These are phyloP conservation scores for Cepphus grylle DNA, from an alignment of 2,113 vertebrate genomes.

Conservation along the genomic window DNA sequence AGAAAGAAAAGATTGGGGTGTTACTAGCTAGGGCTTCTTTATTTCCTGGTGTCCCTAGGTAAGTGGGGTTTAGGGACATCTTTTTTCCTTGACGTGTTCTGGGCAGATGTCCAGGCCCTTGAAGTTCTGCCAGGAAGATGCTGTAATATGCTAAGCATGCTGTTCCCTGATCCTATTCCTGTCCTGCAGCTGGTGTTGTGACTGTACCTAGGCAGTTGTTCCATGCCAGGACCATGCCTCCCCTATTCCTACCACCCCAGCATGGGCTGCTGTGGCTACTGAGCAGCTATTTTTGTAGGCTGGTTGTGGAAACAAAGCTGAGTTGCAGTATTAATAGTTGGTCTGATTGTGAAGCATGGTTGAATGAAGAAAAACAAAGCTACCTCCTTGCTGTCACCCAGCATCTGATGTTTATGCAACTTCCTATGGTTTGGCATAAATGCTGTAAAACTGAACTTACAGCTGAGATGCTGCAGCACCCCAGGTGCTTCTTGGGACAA, in stretches of 20 bases:
- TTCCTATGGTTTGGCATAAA: not conserved
- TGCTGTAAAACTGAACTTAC: not conserved
- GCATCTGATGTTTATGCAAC: not conserved
- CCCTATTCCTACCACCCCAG: not conserved
- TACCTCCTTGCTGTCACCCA: not conserved
- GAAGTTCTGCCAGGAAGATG: conserved; percentile 19
- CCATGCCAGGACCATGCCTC: not conserved
- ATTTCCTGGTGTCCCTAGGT: not conserved
- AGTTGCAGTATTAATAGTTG: not conserved
- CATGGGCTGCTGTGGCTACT: not conserved
- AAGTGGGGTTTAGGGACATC: not conserved
- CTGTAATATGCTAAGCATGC: not conserved
- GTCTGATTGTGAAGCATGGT: not conserved
- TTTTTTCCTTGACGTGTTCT: not conserved
- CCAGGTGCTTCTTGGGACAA: not conserved
- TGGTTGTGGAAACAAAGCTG: not conserved
- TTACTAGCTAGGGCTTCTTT: not conserved
- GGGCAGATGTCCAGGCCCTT: not conserved
- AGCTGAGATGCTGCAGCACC: not conserved
- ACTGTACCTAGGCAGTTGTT: not conserved
- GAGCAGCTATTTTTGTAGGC: not conserved
- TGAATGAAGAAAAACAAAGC: not conserved
- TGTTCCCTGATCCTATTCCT: conserved; percentile 4
- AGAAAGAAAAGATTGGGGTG: not conserved
- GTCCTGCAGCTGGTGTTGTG: conserved; percentile 11